Evolutionary conservation across 2,113 vertebrate genomes (phyloP), one percentile per base, ranked within the genome.

Genomic region (Xiphophorus couchianus): DNA sequence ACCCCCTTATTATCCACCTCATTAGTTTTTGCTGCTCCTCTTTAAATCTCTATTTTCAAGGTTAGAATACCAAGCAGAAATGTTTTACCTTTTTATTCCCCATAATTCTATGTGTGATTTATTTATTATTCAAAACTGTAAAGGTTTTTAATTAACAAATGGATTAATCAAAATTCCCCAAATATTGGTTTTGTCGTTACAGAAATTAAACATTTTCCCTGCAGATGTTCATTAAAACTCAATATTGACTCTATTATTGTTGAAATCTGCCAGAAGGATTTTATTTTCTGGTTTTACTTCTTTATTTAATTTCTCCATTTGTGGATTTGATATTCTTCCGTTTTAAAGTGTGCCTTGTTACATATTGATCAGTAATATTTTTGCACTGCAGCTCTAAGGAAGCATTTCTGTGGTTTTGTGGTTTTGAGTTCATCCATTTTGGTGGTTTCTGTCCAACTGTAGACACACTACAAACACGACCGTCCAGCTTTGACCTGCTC

Each of bases 381-480:
- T 25, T 58, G 51, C 22, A 58, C 51, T n/a, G 51, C 51, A 58
- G 51, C 51, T 58, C 25, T n/a, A 48, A 19, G 44, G 44, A 48
- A 48, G 17, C 17, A 48, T 48, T 48, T 48, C 17, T n/a, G n/a
- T n/a, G n/a, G n/a, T n/a, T n/a, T n/a, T 48, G 17, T 44, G 17
- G 6, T 25, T 9, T 58, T 58, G 7, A n/a, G 7, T 22, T 58
- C 2, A 10, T 58, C 6, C 51, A n/a, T 25, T 19, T 58, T 22
- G 19, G 19, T 58, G 1, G 44, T 19, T 48, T 42, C 39, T 69
- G 13, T 44, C 28, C 0, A 14, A 30, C 61, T 35, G 58, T 17
- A 35, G 9, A 71, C 69, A 68, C 80, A 75, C 74, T 75, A 75
- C 81, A 78, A n/a, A 76, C 8, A 5, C n/a, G 17, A 78, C 68